Conservation (phyloP, 1,140 invertebrate genomes). For the Bombus turneri region DNA sequence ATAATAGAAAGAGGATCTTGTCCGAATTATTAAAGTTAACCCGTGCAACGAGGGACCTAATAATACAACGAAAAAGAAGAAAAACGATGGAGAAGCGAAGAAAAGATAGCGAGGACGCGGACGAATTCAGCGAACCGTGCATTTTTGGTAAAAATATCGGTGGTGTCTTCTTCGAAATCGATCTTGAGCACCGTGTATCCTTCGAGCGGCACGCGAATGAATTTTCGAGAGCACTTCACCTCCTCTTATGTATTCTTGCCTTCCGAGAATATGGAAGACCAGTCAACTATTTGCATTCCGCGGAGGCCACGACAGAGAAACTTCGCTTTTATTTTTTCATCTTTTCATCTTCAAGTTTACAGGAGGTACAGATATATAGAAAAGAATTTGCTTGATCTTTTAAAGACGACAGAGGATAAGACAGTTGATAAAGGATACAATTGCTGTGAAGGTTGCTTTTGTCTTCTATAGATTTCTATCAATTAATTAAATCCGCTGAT, state of each 20-base stretch:
- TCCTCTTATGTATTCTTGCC: slow-evolving; percentile 13
- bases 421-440: neutral
- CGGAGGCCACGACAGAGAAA: neutral
- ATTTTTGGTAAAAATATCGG: slow-evolving; percentile 17
- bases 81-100: neutral
- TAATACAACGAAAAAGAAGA: neutral
- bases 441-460: neutral
- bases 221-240: slow-evolving; percentile 22
- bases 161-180: neutral
- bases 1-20: neutral
- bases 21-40: neutral
- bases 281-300: neutral
- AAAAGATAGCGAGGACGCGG: neutral
- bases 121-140: neutral
- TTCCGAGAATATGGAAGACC: slow-evolving; percentile 28
- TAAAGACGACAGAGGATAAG: neutral
- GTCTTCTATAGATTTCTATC: neutral
- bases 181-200: slow-evolving; percentile 37
- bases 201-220: slow-evolving; percentile 19
- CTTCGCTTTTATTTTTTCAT: neutral
- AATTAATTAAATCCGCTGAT: neutral
- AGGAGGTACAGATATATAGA: accelerated
- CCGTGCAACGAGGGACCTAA: neutral
- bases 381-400: neutral
- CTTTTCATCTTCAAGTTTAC: neutral